Percentiles rank a stretch among this genome's conserved stretches.
phyloP scores from a whole-genome alignment of 2,797 vertebrate species.

The Arvicola amphibius region DNA sequence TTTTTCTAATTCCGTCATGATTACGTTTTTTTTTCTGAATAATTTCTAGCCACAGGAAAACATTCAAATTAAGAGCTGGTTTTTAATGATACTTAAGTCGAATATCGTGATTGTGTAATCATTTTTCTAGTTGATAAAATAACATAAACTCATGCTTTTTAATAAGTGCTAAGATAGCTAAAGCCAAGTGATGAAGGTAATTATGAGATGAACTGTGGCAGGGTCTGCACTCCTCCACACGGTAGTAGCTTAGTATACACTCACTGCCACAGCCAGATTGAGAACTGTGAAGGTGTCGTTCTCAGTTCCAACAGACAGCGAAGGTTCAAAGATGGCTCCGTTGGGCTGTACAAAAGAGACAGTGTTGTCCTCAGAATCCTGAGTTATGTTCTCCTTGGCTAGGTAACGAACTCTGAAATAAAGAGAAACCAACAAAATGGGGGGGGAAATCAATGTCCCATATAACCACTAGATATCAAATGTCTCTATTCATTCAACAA shows the following conservation, averaged over 20 bases:
- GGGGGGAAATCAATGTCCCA: neutral
- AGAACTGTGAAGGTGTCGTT: slow-evolving; percentile 91
- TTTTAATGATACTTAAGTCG: neutral
- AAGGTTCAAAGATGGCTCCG: slow-evolving; percentile 90
- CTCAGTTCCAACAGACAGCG: slow-evolving; percentile 92
- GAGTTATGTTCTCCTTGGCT: slow-evolving; percentile 90
- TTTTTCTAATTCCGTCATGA: neutral
- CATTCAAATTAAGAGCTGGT: neutral
- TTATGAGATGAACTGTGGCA: neutral
- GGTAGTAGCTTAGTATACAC: slow-evolving; percentile 80
- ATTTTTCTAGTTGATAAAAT: slow-evolving; percentile 18
- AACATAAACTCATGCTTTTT: neutral
- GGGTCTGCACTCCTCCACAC: neutral
- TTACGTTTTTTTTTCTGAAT: neutral
- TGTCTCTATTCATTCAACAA: neutral
- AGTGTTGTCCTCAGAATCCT: slow-evolving; percentile 85
- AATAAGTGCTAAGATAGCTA: neutral
- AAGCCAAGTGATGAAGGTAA: neutral
- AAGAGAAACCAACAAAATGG: neutral
- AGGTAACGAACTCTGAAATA: slow-evolving; percentile 91
- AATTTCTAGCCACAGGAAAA: neutral
- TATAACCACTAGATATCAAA: neutral
- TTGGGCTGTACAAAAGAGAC: slow-evolving; percentile 90
- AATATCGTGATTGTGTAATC: neutral
- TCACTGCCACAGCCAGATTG: slow-evolving; percentile 95